Conservation (phyloP, 2,797 vertebrate species). For the Telmatherina bonti region DNA sequence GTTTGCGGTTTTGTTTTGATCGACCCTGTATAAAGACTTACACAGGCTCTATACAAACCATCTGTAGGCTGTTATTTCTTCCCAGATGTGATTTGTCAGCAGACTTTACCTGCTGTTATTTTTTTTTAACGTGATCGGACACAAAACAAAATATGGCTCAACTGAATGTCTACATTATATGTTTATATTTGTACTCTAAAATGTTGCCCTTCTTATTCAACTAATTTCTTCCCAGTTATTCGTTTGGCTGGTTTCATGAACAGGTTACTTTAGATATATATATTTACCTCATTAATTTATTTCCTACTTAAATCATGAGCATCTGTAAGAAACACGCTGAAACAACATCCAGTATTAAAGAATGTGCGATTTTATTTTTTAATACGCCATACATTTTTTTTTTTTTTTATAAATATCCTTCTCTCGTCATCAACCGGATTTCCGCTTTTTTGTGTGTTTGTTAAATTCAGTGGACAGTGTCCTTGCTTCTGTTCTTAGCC, state of each 20-base stretch:
- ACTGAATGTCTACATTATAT: background rate
- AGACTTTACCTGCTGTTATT: background rate
- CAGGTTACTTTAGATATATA: background rate
- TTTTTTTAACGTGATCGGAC: background rate
- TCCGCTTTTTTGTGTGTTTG: conserved; percentile 32
- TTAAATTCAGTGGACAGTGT: conserved; percentile 62
- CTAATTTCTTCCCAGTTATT: no score
- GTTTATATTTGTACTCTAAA: background rate
- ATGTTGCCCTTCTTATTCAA: no score
- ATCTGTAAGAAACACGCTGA: background rate
- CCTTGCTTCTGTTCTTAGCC: conserved; percentile 64
- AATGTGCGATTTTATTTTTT: background rate
- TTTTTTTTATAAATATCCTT: conserved; percentile 11
- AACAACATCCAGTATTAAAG: background rate
- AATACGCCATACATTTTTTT: background rate
- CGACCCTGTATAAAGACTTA: conserved; percentile 61
- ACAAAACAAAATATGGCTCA: background rate
- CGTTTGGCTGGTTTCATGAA: background rate
- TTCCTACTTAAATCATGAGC: background rate
- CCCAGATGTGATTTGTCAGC: conserved; percentile 25
- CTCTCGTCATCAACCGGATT: conserved; percentile 16
- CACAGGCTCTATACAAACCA: conserved; percentile 60
- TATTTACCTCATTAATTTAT: background rate
- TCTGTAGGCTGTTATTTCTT: conserved; percentile 40
- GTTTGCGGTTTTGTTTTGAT: conserved; percentile 73